phyloP scores from a whole-genome alignment of 2,113 vertebrate genomes.

The Poecilia latipinna region DNA sequence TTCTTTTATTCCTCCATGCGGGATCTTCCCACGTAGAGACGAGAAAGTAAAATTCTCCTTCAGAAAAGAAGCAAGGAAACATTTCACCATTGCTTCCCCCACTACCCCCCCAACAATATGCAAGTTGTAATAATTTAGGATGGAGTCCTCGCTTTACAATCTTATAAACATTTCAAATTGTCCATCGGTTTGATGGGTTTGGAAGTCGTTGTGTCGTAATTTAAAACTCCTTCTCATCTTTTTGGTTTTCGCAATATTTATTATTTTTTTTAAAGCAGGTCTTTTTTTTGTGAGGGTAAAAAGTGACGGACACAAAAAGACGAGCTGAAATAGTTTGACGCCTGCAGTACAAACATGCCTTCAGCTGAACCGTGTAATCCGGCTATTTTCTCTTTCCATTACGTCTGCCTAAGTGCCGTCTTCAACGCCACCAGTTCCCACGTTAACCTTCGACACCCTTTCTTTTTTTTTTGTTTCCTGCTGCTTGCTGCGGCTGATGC shows the following conservation, averaged over 20 bases:
- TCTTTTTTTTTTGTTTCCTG: slow-evolving; percentile 55
- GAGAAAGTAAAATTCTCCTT: neutral
- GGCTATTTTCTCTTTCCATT: slow-evolving; percentile 51
- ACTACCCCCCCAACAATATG: neutral
- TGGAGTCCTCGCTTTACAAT: neutral
- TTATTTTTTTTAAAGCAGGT: neutral
- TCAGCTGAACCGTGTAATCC: slow-evolving; percentile 63
- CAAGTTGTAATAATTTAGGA: neutral
- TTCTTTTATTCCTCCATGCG: neutral
- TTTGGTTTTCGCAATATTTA: neutral
- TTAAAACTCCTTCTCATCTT: neutral
- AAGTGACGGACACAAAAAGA: slow-evolving; percentile 13
- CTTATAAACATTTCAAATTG: neutral
- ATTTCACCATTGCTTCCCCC: neutral
- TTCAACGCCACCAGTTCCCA: slow-evolving; percentile 44
- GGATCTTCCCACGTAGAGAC: neutral
- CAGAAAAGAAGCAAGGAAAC: neutral
- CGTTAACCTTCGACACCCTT: slow-evolving; percentile 45
- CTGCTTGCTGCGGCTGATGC: slow-evolving; percentile 57
- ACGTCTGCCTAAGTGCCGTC: slow-evolving; percentile 53
- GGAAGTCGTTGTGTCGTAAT: neutral
- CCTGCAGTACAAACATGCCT: slow-evolving; percentile 57
- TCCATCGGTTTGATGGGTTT: neutral
- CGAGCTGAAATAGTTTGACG: slow-evolving; percentile 32
- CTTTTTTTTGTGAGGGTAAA: neutral